phyloP scores from a whole-genome alignment of 2,797 vertebrate species.

The Coccyzus lansbergi region DNA sequence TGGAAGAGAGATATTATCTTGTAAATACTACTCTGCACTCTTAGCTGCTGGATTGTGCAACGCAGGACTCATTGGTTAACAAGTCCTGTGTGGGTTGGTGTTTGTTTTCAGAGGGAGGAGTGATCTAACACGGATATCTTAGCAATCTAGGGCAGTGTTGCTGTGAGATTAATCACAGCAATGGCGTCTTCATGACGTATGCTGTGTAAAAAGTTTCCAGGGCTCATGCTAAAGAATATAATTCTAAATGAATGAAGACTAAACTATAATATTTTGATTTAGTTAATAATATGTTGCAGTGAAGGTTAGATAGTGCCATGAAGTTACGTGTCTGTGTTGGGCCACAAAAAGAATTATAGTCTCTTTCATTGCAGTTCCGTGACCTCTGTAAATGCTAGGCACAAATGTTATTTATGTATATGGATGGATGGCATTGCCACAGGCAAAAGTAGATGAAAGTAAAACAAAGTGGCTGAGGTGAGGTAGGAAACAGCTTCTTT shows the following conservation, averaged over 20 bases:
- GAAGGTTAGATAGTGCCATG: neutral
- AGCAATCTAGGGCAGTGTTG: neutral
- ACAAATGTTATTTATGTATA: neutral
- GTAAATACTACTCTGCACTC: neutral
- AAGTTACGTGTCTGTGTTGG: neutral
- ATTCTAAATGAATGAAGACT: neutral
- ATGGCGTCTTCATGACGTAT: neutral
- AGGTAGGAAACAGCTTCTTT: neutral
- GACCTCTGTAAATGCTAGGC: neutral
- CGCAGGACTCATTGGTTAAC: neutral
- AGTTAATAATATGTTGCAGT: neutral
- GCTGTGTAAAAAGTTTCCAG: neutral
- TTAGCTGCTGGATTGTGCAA: constrained; percentile 19
- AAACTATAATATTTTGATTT: neutral
- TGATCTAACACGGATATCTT: neutral
- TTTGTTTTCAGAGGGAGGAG: neutral
- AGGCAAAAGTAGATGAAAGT: neutral
- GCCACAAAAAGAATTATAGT: neutral
- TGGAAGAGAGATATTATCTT: neutral
- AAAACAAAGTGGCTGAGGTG: neutral
- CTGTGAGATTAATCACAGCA: neutral
- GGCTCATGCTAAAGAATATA: neutral
- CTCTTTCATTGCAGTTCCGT: neutral
- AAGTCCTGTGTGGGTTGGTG: neutral
- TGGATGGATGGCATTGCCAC: neutral